Evolutionary conservation across 2,113 vertebrate species (phyloP).

Genomic region (Sander lucioperca): DNA sequence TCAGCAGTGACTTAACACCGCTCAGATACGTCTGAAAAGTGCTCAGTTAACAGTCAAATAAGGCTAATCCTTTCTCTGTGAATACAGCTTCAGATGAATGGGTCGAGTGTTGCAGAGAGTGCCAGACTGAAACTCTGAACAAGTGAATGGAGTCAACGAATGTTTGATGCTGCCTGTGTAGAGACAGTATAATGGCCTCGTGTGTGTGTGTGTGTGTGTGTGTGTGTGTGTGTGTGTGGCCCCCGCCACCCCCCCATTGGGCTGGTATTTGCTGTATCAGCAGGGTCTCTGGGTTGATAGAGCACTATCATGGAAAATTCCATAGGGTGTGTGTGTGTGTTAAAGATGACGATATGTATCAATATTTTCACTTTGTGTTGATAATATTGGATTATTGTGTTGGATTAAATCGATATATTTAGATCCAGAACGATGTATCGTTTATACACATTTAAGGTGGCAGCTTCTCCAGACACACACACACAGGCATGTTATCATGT

Average conservation of each 20-base stretch:
- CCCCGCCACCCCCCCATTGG: neutral
- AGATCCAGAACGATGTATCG: too few species aligned
- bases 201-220: neutral
- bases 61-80: neutral
- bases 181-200: neutral
- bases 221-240: neutral
- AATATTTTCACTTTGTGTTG: too few species aligned
- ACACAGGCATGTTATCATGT: neutral
- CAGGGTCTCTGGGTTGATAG: conserved; percentile 46
- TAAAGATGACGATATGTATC: too few species aligned
- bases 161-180: neutral
- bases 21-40: neutral
- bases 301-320: conserved; percentile 56
- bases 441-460: too few species aligned
- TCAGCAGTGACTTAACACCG: too few species aligned
- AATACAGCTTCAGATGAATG: neutral
- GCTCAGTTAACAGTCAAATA: too few species aligned
- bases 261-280: conserved; percentile 71
- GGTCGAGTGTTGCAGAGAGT: neutral
- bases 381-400: too few species aligned
- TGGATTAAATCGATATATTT: too few species aligned
- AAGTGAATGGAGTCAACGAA: conserved; percentile 8
- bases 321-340: too few species aligned
- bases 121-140: conserved; percentile 15
- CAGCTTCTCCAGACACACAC: neutral